phyloP scores from a whole-genome alignment of 2,888 invertebrate genomes.

The Apamea sordens region DNA sequence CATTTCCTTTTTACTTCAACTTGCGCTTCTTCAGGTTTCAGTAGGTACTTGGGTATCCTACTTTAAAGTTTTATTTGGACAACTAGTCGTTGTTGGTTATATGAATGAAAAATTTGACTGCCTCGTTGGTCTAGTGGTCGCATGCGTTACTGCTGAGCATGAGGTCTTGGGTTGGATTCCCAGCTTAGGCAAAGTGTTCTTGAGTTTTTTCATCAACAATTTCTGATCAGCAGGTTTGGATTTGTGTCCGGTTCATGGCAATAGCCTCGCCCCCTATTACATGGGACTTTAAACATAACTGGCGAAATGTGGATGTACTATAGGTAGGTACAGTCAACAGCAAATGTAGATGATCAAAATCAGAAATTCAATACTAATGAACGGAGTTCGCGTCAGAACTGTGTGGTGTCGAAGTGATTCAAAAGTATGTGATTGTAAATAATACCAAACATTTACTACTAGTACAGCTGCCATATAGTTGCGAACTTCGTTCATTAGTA shows the following conservation, averaged over 20 bases:
- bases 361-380: no score
- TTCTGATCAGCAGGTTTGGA: neutral
- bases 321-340: neutral
- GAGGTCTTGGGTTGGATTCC: no score
- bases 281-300: neutral
- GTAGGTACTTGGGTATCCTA: neutral
- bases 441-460: no score
- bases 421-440: no score
- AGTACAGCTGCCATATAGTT: no score
- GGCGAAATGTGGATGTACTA: neutral
- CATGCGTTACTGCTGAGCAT: neutral
- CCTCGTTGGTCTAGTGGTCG: neutral
- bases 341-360: no score
- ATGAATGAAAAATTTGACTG: neutral
- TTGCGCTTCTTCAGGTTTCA: neutral
- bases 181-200: no score
- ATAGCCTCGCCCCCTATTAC: neutral
- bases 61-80: slow-evolving; percentile 25
- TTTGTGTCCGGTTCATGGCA: no score
- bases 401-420: no score
- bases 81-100: slow-evolving; percentile 2
- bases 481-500: no score
- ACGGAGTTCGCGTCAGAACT: no score
- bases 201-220: neutral
- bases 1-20: slow-evolving; percentile 40